Conservation (phyloP, 2,113 vertebrate genomes). For the Turdus rufiventris region DNA sequence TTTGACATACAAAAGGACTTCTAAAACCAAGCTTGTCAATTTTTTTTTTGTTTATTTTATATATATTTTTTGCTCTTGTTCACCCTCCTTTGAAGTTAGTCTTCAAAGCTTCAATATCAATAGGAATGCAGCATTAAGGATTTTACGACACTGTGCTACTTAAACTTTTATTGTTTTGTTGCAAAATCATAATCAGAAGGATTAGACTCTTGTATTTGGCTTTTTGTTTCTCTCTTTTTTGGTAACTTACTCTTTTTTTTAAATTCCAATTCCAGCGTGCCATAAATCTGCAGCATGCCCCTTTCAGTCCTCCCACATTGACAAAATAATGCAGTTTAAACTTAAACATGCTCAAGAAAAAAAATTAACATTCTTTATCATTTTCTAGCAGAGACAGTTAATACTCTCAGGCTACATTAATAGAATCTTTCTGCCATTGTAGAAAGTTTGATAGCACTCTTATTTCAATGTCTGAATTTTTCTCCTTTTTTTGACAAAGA, state of each 20-base stretch:
- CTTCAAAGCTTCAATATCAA: slow-evolving; percentile 69
- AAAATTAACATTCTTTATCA: slow-evolving; percentile 81
- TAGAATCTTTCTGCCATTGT: slow-evolving; percentile 82
- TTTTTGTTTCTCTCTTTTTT: slow-evolving; percentile 26
- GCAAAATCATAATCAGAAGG: slow-evolving; percentile 86
- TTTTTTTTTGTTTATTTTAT: slow-evolving; percentile 64
- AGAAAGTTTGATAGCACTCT: slow-evolving; percentile 89
- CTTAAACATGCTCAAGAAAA: slow-evolving; percentile 72
- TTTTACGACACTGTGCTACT: slow-evolving; percentile 79
- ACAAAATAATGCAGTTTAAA: slow-evolving; percentile 74
- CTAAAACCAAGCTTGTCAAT: slow-evolving; percentile 31
- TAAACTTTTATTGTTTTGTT: slow-evolving; percentile 76
- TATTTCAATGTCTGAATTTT: slow-evolving; percentile 85
- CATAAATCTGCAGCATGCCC: slow-evolving; percentile 66
- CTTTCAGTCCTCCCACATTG: slow-evolving; percentile 57
- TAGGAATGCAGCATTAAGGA: slow-evolving; percentile 69
- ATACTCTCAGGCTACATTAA: slow-evolving; percentile 81
- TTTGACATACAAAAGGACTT: slow-evolving; percentile 37
- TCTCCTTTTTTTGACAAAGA: slow-evolving; percentile 86
- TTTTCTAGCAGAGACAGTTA: slow-evolving; percentile 78
- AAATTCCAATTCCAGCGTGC: slow-evolving; percentile 49
- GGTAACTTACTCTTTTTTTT: slow-evolving; percentile 14
- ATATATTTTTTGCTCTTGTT: slow-evolving; percentile 59
- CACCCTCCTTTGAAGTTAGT: slow-evolving; percentile 61
- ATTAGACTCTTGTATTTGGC: slow-evolving; percentile 59